Evolutionary conservation across 2,113 vertebrate genomes (phyloP).

Genomic region (Chunga burmeisteri): DNA sequence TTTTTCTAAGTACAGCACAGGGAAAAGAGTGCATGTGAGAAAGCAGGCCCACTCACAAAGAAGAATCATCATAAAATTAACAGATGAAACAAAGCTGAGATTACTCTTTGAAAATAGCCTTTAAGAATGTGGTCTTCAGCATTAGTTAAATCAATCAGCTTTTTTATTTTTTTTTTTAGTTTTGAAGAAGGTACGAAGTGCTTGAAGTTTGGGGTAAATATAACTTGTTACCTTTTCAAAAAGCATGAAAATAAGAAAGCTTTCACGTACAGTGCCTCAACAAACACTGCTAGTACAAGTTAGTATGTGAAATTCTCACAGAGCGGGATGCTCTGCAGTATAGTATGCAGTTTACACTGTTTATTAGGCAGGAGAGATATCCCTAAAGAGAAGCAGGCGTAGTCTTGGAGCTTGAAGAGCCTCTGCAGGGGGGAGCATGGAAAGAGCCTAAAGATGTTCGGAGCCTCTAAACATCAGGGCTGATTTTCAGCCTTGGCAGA

Average conservation of each 20-base stretch:
- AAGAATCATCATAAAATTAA: background rate
- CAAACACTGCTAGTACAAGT: background rate
- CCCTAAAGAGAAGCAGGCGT: background rate
- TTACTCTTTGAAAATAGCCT: background rate
- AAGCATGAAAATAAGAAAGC: background rate
- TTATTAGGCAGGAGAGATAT: background rate
- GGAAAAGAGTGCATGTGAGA: background rate
- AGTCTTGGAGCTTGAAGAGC: background rate
- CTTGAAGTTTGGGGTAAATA: background rate
- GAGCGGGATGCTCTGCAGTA: background rate
- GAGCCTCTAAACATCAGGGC: background rate
- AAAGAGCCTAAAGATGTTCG: background rate
- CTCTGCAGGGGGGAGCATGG: background rate
- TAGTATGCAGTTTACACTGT: accelerated
- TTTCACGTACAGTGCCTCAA: background rate
- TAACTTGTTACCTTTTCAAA: background rate
- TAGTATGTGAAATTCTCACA: background rate
- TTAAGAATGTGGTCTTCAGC: background rate
- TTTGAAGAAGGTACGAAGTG: background rate
- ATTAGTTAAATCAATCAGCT: background rate
- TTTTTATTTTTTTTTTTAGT: background rate
- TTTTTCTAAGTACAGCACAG: constrained; percentile 5
- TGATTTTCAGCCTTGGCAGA: background rate
- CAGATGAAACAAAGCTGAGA: background rate
- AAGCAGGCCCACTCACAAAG: background rate